phyloP scores from a whole-genome alignment of 2,797 vertebrate species.

The Silurus lanzhouensis region DNA sequence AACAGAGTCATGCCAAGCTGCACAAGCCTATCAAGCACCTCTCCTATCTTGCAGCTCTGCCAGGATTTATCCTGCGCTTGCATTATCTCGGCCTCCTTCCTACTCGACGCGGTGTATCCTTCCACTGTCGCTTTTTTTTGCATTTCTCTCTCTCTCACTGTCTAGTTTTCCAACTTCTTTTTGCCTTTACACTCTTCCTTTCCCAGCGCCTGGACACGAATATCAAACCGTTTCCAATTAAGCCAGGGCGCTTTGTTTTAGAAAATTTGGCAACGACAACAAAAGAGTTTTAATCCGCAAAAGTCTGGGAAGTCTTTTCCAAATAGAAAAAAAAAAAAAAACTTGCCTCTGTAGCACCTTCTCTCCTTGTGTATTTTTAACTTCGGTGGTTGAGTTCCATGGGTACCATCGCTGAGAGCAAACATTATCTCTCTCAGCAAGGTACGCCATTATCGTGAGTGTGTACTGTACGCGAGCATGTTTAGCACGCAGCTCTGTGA shows the following conservation, averaged over 20 bases:
- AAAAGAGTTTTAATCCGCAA: slow-evolving; percentile 53
- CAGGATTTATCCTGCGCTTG: slow-evolving; percentile 28
- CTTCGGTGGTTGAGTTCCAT: slow-evolving; percentile 48
- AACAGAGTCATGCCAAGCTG: slow-evolving; percentile 30
- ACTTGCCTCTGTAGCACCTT: slow-evolving; percentile 52
- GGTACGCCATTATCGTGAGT: slow-evolving; percentile 53
- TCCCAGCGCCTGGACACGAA: slow-evolving; percentile 65
- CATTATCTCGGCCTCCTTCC: slow-evolving; percentile 50
- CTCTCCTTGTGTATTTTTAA: slow-evolving; percentile 69
- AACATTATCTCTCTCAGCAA: slow-evolving; percentile 63
- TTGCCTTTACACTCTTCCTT: not conserved
- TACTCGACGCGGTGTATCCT: not conserved
- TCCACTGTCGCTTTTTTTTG: not conserved
- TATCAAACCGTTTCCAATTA: slow-evolving; percentile 77
- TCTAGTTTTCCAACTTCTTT: not conserved
- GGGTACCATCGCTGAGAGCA: slow-evolving; percentile 63
- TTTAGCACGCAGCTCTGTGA: slow-evolving; percentile 7
- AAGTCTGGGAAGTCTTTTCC: slow-evolving; percentile 32
- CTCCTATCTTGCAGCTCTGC: slow-evolving; percentile 31
- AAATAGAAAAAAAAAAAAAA: slow-evolving; percentile 54
- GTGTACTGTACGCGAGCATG: slow-evolving; percentile 3
- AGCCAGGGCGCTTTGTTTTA: slow-evolving; percentile 57
- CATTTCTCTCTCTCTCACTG: not conserved
- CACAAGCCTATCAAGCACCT: slow-evolving; percentile 36
- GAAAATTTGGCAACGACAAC: slow-evolving; percentile 47